Percentiles rank a stretch among this genome's conserved stretches.
phyloP scores from a whole-genome alignment of 2,797 vertebrate species.

The Ispidina lecontei region DNA sequence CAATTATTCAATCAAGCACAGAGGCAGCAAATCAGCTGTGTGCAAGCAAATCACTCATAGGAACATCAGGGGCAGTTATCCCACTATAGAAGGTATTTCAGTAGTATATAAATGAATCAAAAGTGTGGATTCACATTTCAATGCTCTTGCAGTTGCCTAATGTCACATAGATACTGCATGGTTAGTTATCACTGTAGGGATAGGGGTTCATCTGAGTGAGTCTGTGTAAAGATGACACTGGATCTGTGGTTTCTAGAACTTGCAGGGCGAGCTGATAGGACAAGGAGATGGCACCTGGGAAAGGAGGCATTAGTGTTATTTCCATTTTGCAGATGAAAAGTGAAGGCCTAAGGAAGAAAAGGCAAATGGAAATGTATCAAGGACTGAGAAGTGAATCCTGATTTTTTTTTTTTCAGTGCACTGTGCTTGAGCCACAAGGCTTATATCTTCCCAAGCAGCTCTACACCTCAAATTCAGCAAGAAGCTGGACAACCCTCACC shows the following conservation, averaged over 20 bases:
- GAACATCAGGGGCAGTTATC: background rate
- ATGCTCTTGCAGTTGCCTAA: background rate
- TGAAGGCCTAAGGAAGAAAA: background rate
- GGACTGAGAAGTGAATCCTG: background rate
- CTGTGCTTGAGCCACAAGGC: background rate
- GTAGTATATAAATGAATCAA: background rate
- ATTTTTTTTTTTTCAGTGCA: accelerated
- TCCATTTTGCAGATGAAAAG: background rate
- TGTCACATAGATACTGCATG: background rate
- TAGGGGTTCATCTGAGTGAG: background rate
- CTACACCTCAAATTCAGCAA: background rate
- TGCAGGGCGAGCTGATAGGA: background rate
- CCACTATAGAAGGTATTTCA: background rate
- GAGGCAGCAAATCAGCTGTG: background rate
- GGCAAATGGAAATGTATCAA: background rate
- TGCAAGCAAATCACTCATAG: background rate
- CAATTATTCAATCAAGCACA: constrained; percentile 10
- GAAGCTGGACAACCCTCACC: background rate
- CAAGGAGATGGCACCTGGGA: background rate
- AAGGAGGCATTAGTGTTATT: background rate
- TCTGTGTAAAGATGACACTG: background rate
- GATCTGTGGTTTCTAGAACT: background rate
- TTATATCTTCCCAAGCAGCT: background rate
- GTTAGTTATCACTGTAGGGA: background rate
- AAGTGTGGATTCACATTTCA: background rate